Evolutionary conservation across 1,140 invertebrate genomes (phyloP), one percentile per base, ranked within the genome.

Genomic region (Orchestia grillus): DNA sequence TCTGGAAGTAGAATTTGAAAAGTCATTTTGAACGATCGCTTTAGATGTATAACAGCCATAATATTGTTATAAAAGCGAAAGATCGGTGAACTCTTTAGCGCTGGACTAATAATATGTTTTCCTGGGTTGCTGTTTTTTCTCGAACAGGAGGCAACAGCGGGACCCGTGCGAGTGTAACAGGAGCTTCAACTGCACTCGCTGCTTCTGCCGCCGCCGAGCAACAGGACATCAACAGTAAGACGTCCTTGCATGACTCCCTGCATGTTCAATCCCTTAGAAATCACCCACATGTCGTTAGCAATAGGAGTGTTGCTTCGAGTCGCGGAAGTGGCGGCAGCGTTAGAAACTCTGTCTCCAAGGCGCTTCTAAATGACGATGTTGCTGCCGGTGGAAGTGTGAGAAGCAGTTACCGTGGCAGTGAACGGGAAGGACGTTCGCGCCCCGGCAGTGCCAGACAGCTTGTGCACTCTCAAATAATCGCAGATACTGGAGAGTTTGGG

Each of bases 81-180:
- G n/a, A n/a, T n/a, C n/a, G n/a, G n/a, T n/a, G n/a, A n/a, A n/a
- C n/a, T 53, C 19, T 19, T 53, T 53, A 19, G 6, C 47, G 47
- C 47, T 53, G 6, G 47, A 53, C 47, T 53, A 19, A 6, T 53
- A 53, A n/a, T 53, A 53, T 53, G 6, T 53, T 19, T 53, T 8
- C 6, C 6, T 6, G 6, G 62, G 36, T 77, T 77, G 1, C 62
- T 77, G 11, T 36, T 77, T 15, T 15, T 77, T 77, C 15, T 77
- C 15, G 1, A 36, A 77, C 62, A 77, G 62, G 88, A 23, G 96
- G 96, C 42, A 96, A 96, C 96, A 97, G 96, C 95, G 96, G 95
- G 3, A 15, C 43, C 40, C 92, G 92, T 40, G 43, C 92, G 0
- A 94, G 92, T 36, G 92, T 94, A n/a, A n/a, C 92, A 36, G 92